Base-by-base conservation (phyloP, 2,888 invertebrate species). In the Tachina grossa region DNA sequence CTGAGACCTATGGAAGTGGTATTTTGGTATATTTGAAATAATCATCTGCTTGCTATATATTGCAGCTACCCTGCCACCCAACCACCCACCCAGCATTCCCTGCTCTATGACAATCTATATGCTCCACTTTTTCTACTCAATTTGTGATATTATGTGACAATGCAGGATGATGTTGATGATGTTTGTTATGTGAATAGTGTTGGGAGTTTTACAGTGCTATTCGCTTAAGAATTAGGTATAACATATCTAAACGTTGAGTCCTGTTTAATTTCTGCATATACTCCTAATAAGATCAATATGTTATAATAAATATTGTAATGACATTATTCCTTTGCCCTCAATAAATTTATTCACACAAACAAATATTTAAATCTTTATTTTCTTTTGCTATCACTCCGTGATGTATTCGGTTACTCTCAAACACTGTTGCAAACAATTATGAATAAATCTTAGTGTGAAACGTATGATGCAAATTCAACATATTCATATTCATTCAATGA, bases 61-160 rank as follows among this genome's bases (percentile, higher is more conserved):
- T 61, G 19, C 55, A 77, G 31, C 51, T 13, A 14, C 31, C 43
- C 57, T 53, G 19, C 51, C 8, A n/a, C 41, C 43, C 0, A n/a
- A 9, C 41, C 43, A 47, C 43, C 0, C 22, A 9, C 41, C 43
- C 39, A 6, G 31, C 31, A 31, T 31, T 31, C 31, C n/a, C 11
- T 51, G 19, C 5, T 13, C 49, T 16, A 4, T 53, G 16, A 6
- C 8, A 55, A 47, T 10, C 14, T 13, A 43, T 13, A 43, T 61
- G 43, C 13, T 53, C 68, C 53, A 76, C 63, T 49, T 83, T 71
- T 83, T 53, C 57, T 66, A 19, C 71, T 59, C 39, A 72, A 83
- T 66, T 45, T 72, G 51, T 77, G 71, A 83, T 77, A 71, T 77
- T 80, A 61, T 76, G 51, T 81, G 71, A 77, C 81, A 81, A 14